A percentile compares a stretch with the other conserved stretches of the same genome.
Conservation (phyloP, 2,113 vertebrate genomes). For the Tragelaphus buxtoni region DNA sequence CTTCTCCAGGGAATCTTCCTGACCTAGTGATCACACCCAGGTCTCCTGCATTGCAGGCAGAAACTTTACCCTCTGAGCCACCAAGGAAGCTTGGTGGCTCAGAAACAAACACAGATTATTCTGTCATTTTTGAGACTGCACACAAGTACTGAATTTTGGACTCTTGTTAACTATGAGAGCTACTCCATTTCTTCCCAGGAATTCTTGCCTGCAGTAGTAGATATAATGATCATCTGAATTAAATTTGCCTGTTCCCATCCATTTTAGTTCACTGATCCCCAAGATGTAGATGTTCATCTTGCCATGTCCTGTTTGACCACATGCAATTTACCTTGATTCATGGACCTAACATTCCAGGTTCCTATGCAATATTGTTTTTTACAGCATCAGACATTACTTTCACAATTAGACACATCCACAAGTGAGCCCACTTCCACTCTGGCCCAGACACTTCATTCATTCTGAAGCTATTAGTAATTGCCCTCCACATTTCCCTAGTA, state of each 20-base stretch:
- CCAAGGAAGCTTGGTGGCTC: neutral
- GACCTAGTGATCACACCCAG: neutral
- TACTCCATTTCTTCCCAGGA: neutral
- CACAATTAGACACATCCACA: neutral
- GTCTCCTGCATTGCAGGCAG: neutral
- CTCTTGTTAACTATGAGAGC: neutral
- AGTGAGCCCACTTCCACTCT: neutral
- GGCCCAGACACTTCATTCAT: neutral
- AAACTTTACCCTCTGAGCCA: neutral
- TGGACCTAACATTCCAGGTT: neutral
- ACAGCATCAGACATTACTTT: neutral
- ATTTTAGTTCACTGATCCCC: neutral
- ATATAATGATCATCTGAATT: neutral
- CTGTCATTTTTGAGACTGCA: neutral
- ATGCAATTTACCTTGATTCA: neutral
- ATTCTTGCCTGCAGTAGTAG: neutral
- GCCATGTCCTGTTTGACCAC: neutral
- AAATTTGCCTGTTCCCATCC: fast-evolving
- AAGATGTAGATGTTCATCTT: neutral
- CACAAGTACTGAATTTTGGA: neutral
- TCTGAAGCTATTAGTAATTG: neutral
- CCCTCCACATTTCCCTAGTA: neutral
- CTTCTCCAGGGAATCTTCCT: neutral
- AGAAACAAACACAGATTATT: neutral
- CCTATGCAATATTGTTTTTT: neutral